Conservation (phyloP, 1,140 invertebrate species). For the Drosophila willistoni region DNA sequence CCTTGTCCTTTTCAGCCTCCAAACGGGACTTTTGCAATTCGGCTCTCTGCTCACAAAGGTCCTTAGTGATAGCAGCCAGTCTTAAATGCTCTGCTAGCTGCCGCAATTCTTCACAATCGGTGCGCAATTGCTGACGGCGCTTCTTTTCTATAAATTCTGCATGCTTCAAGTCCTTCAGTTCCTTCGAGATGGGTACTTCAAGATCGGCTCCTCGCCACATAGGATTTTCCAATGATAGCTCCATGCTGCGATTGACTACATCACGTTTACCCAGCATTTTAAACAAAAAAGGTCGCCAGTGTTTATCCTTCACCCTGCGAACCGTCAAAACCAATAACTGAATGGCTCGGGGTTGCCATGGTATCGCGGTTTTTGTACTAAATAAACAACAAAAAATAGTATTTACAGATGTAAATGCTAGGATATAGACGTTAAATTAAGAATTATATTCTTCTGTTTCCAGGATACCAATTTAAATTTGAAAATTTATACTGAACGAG, state of each 20-base stretch:
- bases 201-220: conserved; percentile 9
- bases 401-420: no score
- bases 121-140: conserved; percentile 57
- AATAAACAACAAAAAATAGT: not conserved
- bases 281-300: not conserved
- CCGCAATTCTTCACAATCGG: conserved; percentile 58
- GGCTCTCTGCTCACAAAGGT: conserved; percentile 39
- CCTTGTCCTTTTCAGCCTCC: conserved; percentile 19
- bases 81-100: conserved; percentile 55
- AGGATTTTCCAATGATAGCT: conserved; percentile 32
- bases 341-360: conserved; percentile 1
- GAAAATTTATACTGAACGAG: not conserved
- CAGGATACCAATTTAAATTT: not conserved
- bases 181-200: conserved; percentile 41
- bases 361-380: not conserved
- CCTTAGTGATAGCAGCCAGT: conserved; percentile 62
- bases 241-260: conserved; percentile 18
- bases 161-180: conserved; percentile 48
- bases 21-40: conserved; percentile 19
- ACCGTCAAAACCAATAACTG: not conserved
- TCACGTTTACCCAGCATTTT: conserved; percentile 25
- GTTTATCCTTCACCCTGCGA: not conserved
- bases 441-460: no score
- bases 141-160: conserved; percentile 54
- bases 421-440: no score